Base-by-base conservation (phyloP, 2,113 vertebrate species). In the Calypte anna region DNA sequence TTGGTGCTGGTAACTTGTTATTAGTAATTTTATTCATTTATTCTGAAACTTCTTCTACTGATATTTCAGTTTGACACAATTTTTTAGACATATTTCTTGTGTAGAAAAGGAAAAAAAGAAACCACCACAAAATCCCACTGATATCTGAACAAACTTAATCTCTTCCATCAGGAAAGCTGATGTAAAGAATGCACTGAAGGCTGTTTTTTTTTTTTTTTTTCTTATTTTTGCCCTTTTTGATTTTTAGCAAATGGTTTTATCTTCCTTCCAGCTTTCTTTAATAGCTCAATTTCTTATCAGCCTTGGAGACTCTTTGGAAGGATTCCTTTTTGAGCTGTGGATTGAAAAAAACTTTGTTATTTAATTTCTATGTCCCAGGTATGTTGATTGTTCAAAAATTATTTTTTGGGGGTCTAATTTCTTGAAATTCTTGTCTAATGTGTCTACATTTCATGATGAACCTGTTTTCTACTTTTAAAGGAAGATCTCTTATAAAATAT, bases 1-100 rank as follows among this genome's bases (percentile, higher is more conserved):
- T 63, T 86, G 61, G 68, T 77, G 53, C 64, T 78, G 61, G 92
- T 93, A 80, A 94, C 86, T 95, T 90, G 76, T 88, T 95, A 77
- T 80, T 77, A 75, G 80, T 83, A 93, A 93, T 95, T 92, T 92
- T 96, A 96, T 96, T 96, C 79, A 95, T 96, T 93, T 95, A 95
- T 96, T 96, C 88, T 86, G 80, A 83, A 95, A 76, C 8, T 58
- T 92, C 59, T 86, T 72, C 38, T 77, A 67, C 72, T 96, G 93
- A 88, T 92, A 90, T 94, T 95, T 90, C 88, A 80, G 75, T 73
- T 73, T 96, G 95, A 96, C 92, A 88, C 58, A 68, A 82, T 91
- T 90, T 43, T 54, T 90, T 55, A 82, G 90, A 85, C 46, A 59
- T 66, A 80, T 93, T 93, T 94, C 61, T 51, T 81, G 38, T 59